A percentile compares a stretch with the other conserved stretches of the same genome.
These are phyloP conservation scores for Halictus ligatus DNA, from an alignment of 2,888 invertebrate genomes.

Conservation along the genomic window DNA sequence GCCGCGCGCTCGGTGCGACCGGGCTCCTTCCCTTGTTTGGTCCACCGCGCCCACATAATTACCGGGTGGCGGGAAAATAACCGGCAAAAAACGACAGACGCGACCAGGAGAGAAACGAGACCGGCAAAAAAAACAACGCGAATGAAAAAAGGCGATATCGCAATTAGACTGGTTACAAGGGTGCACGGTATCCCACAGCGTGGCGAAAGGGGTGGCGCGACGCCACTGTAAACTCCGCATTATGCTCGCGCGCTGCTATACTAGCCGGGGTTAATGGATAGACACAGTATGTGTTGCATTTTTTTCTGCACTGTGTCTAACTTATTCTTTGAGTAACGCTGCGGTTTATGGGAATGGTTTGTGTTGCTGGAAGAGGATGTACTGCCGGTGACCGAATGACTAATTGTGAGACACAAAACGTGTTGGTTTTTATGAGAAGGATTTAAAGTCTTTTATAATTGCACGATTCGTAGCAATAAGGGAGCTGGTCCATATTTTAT, in stretches of 20 bases:
- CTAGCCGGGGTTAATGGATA: slow-evolving; percentile 39
- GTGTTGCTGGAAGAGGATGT: neutral
- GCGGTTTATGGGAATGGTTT: neutral
- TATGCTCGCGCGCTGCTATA: slow-evolving; percentile 36
- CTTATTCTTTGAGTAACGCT: slow-evolving; percentile 8
- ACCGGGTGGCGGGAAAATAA: slow-evolving; percentile 80
- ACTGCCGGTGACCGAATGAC: neutral
- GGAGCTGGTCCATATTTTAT: neutral
- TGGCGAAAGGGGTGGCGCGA: slow-evolving; percentile 67
- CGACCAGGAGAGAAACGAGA: neutral
- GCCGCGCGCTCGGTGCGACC: slow-evolving; percentile 58
- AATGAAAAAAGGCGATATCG: slow-evolving; percentile 78
- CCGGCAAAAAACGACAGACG: slow-evolving; percentile 72
- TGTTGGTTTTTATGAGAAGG: neutral
- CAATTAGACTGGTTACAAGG: slow-evolving; percentile 77
- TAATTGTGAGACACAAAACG: neutral
- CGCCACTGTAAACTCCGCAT: slow-evolving; percentile 62
- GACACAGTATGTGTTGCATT: slow-evolving; percentile 1
- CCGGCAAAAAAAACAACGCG: slow-evolving; percentile 43
- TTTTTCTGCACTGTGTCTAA: slow-evolving; percentile 1
- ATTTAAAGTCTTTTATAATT: neutral
- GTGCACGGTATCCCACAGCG: slow-evolving; percentile 62
- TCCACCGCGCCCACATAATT: slow-evolving; percentile 84
- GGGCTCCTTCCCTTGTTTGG: slow-evolving; percentile 81
- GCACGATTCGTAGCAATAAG: neutral